Evolutionary conservation across 2,113 vertebrate species (phyloP), one percentile per base, ranked within the genome.

Genomic region (Pampusana beccarii): DNA sequence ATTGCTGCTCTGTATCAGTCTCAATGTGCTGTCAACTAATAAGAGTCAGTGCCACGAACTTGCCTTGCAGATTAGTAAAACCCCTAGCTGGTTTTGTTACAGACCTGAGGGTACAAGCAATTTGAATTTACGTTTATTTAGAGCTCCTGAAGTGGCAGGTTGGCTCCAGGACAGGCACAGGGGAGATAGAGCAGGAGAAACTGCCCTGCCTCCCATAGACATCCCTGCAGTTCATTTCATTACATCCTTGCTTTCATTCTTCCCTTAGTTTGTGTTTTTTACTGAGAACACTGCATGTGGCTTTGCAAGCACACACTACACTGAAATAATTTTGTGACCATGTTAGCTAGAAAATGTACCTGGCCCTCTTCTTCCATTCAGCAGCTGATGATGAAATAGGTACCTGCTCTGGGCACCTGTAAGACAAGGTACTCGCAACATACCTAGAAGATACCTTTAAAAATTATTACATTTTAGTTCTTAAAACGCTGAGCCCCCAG

Each of bases 401-500:
- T 33, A 26, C 44, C 33, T 61, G 20, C 17, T 73, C 16, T 48
- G 33, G 17, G 9, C 13, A 23, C 20, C 17, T 53, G 13, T 20
- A 53, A 17, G 64, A 73, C 33, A 56, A 83, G 24, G 50, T 29
- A 29, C 16, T 16, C 28, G 13, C 10, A 57, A 71, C 4, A 33
- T 38, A 51, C 3, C 38, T 44, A 26, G 24, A 74, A 81, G 26
- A 61, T 11, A 6, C 26, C 12, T 40, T 79, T 58, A 58, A 26
- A 70, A 58, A 82, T 50, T 0, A n/a, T n/a, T 66, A 15, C 10
- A 15, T 70, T 56, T 72, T 48, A 70, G 23, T 11, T 61, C 34
- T 66, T 57, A 46, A 61, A 53, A 14, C 0, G 0, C 33, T 4
- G 51, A 57, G 10, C 10, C 34, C 17, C 13, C 2, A 17, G 40